Evolutionary conservation across 2,888 invertebrate genomes (phyloP), one percentile per base, ranked within the genome.

Genomic region (Julus scanicus): DNA sequence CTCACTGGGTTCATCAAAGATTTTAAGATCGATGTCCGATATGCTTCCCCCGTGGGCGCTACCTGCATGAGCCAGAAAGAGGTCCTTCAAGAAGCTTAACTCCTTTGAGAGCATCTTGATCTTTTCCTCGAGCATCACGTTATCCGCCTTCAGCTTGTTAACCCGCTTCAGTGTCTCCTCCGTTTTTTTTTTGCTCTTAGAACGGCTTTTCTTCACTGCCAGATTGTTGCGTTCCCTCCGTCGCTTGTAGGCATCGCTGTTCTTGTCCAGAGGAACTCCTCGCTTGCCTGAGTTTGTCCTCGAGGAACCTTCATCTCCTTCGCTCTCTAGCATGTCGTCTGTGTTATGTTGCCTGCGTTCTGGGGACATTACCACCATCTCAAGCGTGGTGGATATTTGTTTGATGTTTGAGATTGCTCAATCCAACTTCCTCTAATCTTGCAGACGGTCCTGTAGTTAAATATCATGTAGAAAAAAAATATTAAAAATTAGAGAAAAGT

Each of bases 81-180:
- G 92, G 91, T 96, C 96, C 92, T 96, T 96, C 13, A 97, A 92
- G 91, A 96, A 96, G 85, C 95, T 95, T 40, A 97, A 92, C 91
- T 97, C 96, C 91, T 96, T 96, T 15, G 95, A 95, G n/a, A 96
- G 93, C 88, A 95, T 95, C 91, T 96, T 95, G 2, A 96, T 96
- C 92, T 96, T 96, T 90, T 96, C 95, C 91, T 96, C 96, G 48
- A 97, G 92, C 91, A 95, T 94, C 91, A 96, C 95, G 92, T 96
- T 97, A 91, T 97, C 96, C 11, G 94, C 94, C 91, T 95, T 95
- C 71, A 97, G 92, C 91, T 95, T 94, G 91, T 94, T 95, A 0
- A 97, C 96, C 88, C 96, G 92, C 89, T 95, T 94, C 89, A 95
- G 93, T 6, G 96, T 96, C 91, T 96, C 95, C 91, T 90, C 89